Percentiles rank a stretch among this genome's conserved stretches.
Evolutionary conservation across 2,888 invertebrate species (phyloP).

Genomic region (Chrysotoxum bicinctum): DNA sequence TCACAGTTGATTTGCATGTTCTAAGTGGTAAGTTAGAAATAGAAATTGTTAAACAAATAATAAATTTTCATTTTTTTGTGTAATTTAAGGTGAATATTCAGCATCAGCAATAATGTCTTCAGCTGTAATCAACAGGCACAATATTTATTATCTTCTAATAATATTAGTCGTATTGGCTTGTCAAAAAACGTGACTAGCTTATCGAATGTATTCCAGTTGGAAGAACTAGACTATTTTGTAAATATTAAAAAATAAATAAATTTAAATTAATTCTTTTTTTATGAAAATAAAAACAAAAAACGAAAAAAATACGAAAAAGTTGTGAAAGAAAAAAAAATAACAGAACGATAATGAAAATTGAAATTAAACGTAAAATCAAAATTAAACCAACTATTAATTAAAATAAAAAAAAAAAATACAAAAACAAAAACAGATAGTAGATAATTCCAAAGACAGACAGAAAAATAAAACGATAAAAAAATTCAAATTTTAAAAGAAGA

Average conservation of each 20-base stretch:
- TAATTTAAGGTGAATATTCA: constrained; percentile 80
- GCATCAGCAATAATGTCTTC: constrained; percentile 81
- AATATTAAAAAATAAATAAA: constrained; percentile 22
- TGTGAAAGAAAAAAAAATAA: constrained; percentile 54
- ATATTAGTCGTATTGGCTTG: constrained; percentile 75
- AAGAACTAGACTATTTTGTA: constrained; percentile 63
- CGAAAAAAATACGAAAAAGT: constrained; percentile 52
- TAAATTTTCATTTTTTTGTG: constrained; percentile 19
- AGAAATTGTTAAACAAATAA: constrained; percentile 29
- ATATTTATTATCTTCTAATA: constrained; percentile 74
- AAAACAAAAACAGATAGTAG: constrained; percentile 15
- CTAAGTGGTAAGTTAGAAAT: constrained; percentile 88
- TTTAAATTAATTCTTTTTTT: constrained; percentile 41
- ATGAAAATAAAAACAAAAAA: constrained; percentile 40
- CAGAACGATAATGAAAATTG: constrained; percentile 14
- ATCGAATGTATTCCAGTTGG: constrained; percentile 64
- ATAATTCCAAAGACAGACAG: not conserved
- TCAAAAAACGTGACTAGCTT: constrained; percentile 77
- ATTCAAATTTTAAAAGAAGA: constrained; percentile 21
- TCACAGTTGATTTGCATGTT: constrained; percentile 94
- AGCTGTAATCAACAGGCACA: constrained; percentile 72
- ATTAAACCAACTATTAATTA: constrained; percentile 36
- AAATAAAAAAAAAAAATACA: constrained; percentile 33
- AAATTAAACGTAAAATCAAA: constrained; percentile 52
- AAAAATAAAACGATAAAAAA: constrained; percentile 16